Evolutionary conservation across 1,140 invertebrate species (phyloP).

Genomic region (Bombus superbus): DNA sequence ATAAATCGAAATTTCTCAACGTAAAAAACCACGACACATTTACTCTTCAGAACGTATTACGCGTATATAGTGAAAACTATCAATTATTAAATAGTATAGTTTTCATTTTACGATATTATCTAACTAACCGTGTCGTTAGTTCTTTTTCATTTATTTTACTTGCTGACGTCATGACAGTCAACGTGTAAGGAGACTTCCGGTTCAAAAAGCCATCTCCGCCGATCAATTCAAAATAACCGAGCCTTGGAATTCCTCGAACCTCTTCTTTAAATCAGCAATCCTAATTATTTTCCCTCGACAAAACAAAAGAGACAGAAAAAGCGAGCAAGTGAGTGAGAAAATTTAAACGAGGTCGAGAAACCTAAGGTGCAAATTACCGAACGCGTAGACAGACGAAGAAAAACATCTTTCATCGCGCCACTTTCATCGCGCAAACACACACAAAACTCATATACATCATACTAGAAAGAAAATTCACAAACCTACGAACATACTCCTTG

Average conservation of each 20-base stretch:
- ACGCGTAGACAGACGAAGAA: slow-evolving; percentile 22
- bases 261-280: slow-evolving; percentile 1
- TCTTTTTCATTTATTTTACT: too few species aligned
- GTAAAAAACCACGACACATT: too few species aligned
- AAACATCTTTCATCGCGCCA: slow-evolving; percentile 45
- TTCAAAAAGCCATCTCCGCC: background rate
- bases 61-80: too few species aligned
- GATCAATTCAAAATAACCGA: background rate
- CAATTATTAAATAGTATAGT: too few species aligned
- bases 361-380: slow-evolving; percentile 30
- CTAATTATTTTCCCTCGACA: background rate
- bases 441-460: slow-evolving; percentile 27
- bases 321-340: slow-evolving; percentile 35
- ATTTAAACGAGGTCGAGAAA: slow-evolving; percentile 10
- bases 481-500: slow-evolving; percentile 54
- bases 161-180: too few species aligned
- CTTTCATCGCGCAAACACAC: slow-evolving; percentile 49
- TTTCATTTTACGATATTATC: too few species aligned
- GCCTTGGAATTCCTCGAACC: slow-evolving; percentile 42
- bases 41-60: too few species aligned
- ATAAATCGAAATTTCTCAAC: too few species aligned
- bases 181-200: too few species aligned
- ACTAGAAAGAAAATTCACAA: background rate
- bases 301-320: slow-evolving; percentile 27
- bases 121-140: too few species aligned